Conservation (phyloP, 2,888 invertebrate genomes). For the Sthenelais limicola region DNA sequence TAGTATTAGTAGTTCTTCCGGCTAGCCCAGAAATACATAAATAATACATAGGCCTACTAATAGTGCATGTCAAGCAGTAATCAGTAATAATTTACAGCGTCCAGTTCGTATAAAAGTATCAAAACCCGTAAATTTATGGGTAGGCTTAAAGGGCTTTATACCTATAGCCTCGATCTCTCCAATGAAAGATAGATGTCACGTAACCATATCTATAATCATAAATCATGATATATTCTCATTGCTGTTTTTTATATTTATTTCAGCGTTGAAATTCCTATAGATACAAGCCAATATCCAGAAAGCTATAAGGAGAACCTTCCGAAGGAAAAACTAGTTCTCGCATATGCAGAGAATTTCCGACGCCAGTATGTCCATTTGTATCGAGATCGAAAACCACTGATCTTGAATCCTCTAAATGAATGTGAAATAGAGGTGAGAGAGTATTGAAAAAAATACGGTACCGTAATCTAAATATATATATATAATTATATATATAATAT, state of each 20-base stretch:
- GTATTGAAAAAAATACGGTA: background rate
- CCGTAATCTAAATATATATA: background rate
- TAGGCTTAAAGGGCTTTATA: too few species aligned
- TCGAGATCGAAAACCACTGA: constrained; percentile 70
- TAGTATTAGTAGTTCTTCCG: too few species aligned
- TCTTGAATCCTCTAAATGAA: constrained; percentile 71
- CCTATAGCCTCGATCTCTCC: too few species aligned
- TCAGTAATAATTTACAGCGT: too few species aligned
- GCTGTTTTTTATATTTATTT: background rate
- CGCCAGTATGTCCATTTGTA: constrained; percentile 72
- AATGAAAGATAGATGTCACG: too few species aligned
- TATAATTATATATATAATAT: background rate
- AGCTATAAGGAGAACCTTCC: constrained; percentile 69
- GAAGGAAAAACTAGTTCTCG: constrained; percentile 69
- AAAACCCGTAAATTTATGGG: too few species aligned
- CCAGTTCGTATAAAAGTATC: too few species aligned
- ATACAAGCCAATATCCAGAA: constrained; percentile 68
- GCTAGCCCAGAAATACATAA: too few species aligned
- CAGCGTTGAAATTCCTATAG: constrained; percentile 58
- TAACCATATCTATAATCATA: too few species aligned
- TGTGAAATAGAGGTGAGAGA: constrained; percentile 67
- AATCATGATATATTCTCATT: constrained; percentile 3
- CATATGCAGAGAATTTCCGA: constrained; percentile 72
- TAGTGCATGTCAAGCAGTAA: too few species aligned
- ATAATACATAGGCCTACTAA: too few species aligned